A percentile compares a stretch with the other conserved stretches of the same genome.
phyloP scores from a whole-genome alignment of 2,888 invertebrate genomes.

The Euphydryas editha region DNA sequence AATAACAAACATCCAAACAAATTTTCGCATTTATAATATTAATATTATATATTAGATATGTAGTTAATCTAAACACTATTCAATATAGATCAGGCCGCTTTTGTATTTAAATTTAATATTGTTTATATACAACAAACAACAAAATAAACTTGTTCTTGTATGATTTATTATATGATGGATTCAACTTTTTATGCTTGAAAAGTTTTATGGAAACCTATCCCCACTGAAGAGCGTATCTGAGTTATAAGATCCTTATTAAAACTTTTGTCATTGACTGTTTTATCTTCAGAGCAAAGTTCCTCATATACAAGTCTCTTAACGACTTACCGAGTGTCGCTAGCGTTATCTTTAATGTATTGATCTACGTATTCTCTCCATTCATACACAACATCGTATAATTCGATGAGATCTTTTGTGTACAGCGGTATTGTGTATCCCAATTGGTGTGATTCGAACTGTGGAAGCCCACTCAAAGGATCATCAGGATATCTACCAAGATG shows the following conservation, averaged over 20 bases:
- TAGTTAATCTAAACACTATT: no score
- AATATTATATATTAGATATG: no score
- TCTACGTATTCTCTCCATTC: slow-evolving; percentile 84
- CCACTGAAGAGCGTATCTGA: slow-evolving; percentile 28
- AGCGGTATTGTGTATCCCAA: slow-evolving; percentile 84
- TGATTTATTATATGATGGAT: slow-evolving; percentile 28
- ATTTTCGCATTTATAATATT: no score
- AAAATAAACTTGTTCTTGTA: slow-evolving; percentile 24
- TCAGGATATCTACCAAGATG: slow-evolving; percentile 71
- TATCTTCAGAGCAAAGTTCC: slow-evolving; percentile 31
- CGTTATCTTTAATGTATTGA: slow-evolving; percentile 65
- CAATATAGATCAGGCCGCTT: not conserved
- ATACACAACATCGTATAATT: slow-evolving; percentile 80
- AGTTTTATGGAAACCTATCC: slow-evolving; percentile 32
- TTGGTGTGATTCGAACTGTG: slow-evolving; percentile 74
- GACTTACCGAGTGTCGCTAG: slow-evolving; percentile 71
- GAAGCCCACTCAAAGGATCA: slow-evolving; percentile 76
- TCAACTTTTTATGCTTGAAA: slow-evolving; percentile 30
- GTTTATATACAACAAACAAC: slow-evolving; percentile 20
- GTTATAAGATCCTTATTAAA: slow-evolving; percentile 42
- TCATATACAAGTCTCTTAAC: slow-evolving; percentile 30
- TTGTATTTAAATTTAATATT: not conserved
- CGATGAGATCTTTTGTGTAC: slow-evolving; percentile 85
- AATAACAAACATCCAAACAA: no score
- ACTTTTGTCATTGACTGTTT: slow-evolving; percentile 38